Percentiles rank a stretch among this genome's conserved stretches.
Evolutionary conservation across 2,797 vertebrate species (phyloP).

Genomic region (Sylvia borin): DNA sequence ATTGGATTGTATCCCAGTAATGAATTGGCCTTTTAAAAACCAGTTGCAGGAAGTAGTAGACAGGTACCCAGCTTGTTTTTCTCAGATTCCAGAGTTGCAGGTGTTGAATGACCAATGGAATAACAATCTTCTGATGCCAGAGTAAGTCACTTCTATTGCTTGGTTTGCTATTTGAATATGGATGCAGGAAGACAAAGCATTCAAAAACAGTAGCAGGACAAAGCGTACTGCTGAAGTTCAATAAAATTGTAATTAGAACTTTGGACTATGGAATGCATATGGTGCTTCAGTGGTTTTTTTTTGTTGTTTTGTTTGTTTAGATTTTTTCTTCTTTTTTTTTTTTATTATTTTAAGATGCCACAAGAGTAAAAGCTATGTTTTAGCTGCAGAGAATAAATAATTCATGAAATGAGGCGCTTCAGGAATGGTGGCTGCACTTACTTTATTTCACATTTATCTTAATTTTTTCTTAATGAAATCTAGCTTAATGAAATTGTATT

Average conservation of each 20-base stretch:
- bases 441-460: not conserved
- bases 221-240: not conserved
- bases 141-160: not conserved
- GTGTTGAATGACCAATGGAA: not conserved
- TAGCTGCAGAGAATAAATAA: not conserved
- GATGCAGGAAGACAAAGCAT: not conserved
- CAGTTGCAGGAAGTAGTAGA: not conserved
- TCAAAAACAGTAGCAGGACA: not conserved
- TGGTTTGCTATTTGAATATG: not conserved
- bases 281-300: not conserved
- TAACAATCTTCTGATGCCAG: not conserved
- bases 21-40: not conserved
- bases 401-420: not conserved
- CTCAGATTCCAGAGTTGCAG: not conserved
- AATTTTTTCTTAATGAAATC: not conserved
- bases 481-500: not conserved
- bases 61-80: not conserved
- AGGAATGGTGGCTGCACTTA: not conserved
- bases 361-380: not conserved
- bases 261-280: not conserved
- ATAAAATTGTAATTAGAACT: not conserved
- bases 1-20: constrained; percentile 24
- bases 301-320: not conserved
- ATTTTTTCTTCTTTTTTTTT: not conserved
- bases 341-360: not conserved